Evolutionary conservation across 2,113 vertebrate species (phyloP).

Genomic region (Dinomys branickii): DNA sequence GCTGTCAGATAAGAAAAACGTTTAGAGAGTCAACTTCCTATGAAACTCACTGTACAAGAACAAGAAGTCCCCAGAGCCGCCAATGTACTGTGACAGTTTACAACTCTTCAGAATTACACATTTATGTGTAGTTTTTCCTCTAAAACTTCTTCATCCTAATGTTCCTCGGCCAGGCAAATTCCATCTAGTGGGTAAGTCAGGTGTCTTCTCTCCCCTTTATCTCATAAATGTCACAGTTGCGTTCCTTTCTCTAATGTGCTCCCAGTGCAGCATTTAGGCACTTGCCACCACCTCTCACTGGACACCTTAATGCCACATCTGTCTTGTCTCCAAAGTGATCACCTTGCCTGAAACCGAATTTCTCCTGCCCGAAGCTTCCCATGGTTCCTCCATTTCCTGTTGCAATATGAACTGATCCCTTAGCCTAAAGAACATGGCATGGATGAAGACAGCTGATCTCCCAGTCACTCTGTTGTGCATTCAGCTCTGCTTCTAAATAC

Average conservation of each 20-base stretch:
- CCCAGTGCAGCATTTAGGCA: neutral
- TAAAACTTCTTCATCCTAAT: neutral
- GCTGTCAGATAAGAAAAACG: neutral
- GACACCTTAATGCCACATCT: neutral
- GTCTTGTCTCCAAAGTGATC: neutral
- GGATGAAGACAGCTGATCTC: neutral
- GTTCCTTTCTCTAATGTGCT: neutral
- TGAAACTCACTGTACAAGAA: neutral
- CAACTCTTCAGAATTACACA: neutral
- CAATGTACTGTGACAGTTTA: neutral
- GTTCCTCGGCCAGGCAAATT: neutral
- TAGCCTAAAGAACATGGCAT: neutral
- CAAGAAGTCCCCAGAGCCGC: neutral
- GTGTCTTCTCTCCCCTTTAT: neutral
- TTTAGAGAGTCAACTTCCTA: neutral
- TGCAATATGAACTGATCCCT: neutral
- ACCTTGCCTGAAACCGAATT: neutral
- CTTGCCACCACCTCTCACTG: too few species aligned
- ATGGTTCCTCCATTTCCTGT: neutral
- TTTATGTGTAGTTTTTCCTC: neutral
- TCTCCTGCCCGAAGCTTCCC: neutral
- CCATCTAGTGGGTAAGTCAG: neutral
- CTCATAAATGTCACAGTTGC: neutral
- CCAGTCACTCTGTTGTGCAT: neutral
- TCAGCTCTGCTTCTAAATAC: neutral